Base-by-base conservation (phyloP, 2,113 vertebrate genomes). In the Otus sunia region DNA sequence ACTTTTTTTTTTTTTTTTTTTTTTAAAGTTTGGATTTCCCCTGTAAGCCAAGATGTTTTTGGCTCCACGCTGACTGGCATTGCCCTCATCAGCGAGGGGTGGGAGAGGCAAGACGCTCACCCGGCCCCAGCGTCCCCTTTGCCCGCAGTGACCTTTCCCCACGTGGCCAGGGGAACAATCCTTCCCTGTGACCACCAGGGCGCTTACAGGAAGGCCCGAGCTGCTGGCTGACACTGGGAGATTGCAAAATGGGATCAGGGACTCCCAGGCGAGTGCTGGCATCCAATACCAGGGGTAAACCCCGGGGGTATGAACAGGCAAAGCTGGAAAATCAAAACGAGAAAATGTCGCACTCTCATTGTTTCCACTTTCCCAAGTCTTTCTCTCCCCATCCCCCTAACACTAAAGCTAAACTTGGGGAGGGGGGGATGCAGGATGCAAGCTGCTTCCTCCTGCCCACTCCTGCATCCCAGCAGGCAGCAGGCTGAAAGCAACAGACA, bases 101-200 rank as follows among this genome's bases (percentile, higher is more conserved):
- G 20, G 87, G 66, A 89, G 52, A 10, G 0, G 36, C 39, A 17
- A 8, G 49, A 53, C 1, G 22, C 82, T 74, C 1, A 7, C 81
- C 63, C 1, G 2, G 73, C 62, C 67, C 45, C 56, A 3, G n/a
- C 0, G 1, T 96, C 81, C 74, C 96, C 94, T 94, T 79, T 97
- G 96, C 87, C 94, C 18, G 5, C 0, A 6, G 66, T 96, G 94
- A 95, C 81, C 96, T 94, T 82, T 96, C 93, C 73, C 68, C 90
- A 45, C 2, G 30, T 0, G 9, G 93, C 81, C 0, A 3, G 59
- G 83, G 77, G 66, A 91, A 89, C 93, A 88, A 95, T 96, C 96
- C 73, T 84, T 92, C 83, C 77, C 77, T 1, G 36, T 85, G 93
- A 91, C 91, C 39, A 7, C 2, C 3, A 1, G 76, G 86, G 45